These are phyloP conservation scores for Nibea coibor DNA, from an alignment of 2,113 vertebrate genomes.

Conservation along the genomic window DNA sequence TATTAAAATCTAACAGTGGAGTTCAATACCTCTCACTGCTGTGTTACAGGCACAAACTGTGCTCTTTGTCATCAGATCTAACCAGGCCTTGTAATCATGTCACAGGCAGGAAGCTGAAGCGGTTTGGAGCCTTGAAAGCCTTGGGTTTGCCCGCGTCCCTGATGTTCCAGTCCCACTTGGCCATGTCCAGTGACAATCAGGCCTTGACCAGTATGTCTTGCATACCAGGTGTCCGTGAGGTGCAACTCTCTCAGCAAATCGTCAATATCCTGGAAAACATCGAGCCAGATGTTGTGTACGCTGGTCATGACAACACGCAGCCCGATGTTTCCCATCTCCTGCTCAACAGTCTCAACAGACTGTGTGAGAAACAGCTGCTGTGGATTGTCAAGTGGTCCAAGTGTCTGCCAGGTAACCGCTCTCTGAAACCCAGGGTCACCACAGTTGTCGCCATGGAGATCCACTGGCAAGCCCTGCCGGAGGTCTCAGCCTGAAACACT, in stretches of 20 bases:
- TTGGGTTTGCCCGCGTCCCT: slow-evolving; percentile 86
- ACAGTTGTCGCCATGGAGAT: slow-evolving; percentile 48
- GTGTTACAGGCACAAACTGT: background rate
- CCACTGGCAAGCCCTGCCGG: background rate
- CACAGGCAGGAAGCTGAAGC: slow-evolving; percentile 95
- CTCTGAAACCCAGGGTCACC: slow-evolving; percentile 40
- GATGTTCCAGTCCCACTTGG: slow-evolving; percentile 86
- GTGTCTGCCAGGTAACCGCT: slow-evolving; percentile 92
- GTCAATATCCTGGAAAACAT: slow-evolving; percentile 92
- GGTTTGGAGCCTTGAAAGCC: slow-evolving; percentile 91
- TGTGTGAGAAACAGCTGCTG: slow-evolving; percentile 95
- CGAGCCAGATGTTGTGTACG: slow-evolving; percentile 92
- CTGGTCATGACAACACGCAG: slow-evolving; percentile 90
- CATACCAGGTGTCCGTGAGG: slow-evolving; percentile 87
- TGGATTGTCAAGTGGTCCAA: slow-evolving; percentile 99
- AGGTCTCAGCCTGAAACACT: slow-evolving; percentile 36
- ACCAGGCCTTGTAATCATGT: slow-evolving; percentile 39
- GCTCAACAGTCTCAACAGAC: slow-evolving; percentile 93
- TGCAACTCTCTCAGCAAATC: slow-evolving; percentile 89
- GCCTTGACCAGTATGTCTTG: slow-evolving; percentile 85
- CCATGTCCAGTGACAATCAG: slow-evolving; percentile 85
- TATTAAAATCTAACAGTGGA: background rate
- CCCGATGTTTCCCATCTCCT: slow-evolving; percentile 89
- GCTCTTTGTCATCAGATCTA: slow-evolving; percentile 2
- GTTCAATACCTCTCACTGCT: background rate